Base-by-base conservation (phyloP, 1,140 invertebrate species). In the Pinna nobilis region DNA sequence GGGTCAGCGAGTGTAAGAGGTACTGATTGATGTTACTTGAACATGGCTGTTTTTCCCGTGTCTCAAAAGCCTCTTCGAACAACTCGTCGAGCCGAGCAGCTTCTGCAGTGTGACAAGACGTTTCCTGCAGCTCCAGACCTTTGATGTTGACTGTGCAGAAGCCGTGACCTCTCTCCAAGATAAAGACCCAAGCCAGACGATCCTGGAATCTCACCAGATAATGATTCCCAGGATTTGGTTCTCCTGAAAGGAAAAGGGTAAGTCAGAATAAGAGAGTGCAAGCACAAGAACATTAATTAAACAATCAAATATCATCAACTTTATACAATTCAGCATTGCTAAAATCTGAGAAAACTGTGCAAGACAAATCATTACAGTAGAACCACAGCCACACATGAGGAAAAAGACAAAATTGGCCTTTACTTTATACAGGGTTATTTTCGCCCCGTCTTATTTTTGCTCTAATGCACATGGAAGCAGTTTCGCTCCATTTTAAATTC, bases 91-190 rank as follows among this genome's bases (percentile, higher is more conserved):
- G 80, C 47, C 88, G 78, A 6, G 89, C 87, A 25, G 90, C 91
- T 80, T 91, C 90, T 1, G 89, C 84, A 7, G 90, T 89, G 79
- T 91, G 91, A 75, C 91, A 91, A 9, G 90, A 90, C 25, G 91
- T 91, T 71, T 91, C 90, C 79, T 91, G 91, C 13, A 91, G 82
- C 70, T 91, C 91, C 28, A 91, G 78, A 11, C 90, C 90, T 78
- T 91, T 90, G 11, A 90, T 82, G 65, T 78, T 87, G 44, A 90
- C 74, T 4, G 82, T 86, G 37, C 83, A 85, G 79, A 87, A 90
- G n/a, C 83, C 82, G 53, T 81, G 82, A 0, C 90, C 90, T 41
- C 85, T 64, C 77, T 91, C 90, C 33, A 90, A 69, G 9, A 91
- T 78, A 84, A 79, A 86, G 47, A 89, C 81, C 86, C 87, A 91